Base-by-base conservation (phyloP, 2,888 invertebrate species). In the Auanema freiburgensis region DNA sequence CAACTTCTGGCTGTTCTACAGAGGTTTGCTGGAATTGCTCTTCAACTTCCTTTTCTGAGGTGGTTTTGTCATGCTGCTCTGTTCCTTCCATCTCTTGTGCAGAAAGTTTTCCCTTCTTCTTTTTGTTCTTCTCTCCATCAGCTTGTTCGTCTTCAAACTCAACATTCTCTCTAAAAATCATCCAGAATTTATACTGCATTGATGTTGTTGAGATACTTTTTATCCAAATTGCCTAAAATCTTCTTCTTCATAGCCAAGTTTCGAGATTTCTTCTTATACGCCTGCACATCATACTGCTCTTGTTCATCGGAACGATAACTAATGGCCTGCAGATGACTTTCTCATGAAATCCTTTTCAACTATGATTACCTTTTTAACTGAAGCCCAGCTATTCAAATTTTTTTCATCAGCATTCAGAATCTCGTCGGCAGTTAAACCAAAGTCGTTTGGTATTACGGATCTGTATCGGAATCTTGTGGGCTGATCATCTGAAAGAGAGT, bases 381-480 rank as follows among this genome's bases (percentile, higher is more conserved):
- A 92, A 75, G 91, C 93, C 98, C 97, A 98, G 78, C 90, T 89
- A 79, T 98, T 97, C 10, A 98, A 86, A 85, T 97, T 96, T 74
- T 89, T 90, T 84, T 97, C 97, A 81, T 92, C 91, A 0, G 94
- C 93, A 76, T 89, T 85, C 62, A 98, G 87, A 80, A 98, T 93
- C 92, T 98, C 98, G 80, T 93, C 93, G 52, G 91, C 87, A 5
- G 89, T 89, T 24, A 98, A 87, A 0, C 98, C 98, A 85, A 91
- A 98, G 85, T 91, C 90, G 84, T 96, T 96, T 0, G 93, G 90
- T 46, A 90, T 69, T 14, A 86, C 93, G 84, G 91, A 88, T 33
- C 93, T 88, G 83, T 98, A 98, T 83, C 92, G 93, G 85, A 95
- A 98, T 46, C 85, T 87, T 66, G 93, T 94, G 0, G 93, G 93